A percentile compares a stretch with the other conserved stretches of the same genome.
phyloP scores from a whole-genome alignment of 2,113 vertebrate species.

The Sturnira hondurensis region DNA sequence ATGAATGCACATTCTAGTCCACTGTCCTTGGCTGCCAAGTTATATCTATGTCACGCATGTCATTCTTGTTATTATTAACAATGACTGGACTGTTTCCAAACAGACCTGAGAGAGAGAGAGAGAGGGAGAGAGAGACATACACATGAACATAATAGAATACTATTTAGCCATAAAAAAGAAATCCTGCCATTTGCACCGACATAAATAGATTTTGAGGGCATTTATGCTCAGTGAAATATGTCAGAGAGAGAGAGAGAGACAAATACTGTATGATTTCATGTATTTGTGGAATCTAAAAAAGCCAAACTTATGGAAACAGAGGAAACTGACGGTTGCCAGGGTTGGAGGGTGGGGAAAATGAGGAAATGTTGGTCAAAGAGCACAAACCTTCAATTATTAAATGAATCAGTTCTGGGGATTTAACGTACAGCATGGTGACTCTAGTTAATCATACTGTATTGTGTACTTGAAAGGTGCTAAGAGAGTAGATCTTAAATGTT shows the following conservation, averaged over 20 bases:
- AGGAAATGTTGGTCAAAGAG: background rate
- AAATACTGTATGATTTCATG: background rate
- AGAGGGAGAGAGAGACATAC: no score
- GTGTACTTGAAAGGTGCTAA: background rate
- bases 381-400: background rate
- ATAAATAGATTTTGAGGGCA: background rate
- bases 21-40: no score
- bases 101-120: no score
- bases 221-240: background rate
- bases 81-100: no score
- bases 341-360: background rate
- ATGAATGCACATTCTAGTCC: no score
- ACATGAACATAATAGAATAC: background rate
- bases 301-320: background rate
- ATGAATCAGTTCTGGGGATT: background rate
- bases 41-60: no score
- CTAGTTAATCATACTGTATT: background rate
- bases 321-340: background rate
- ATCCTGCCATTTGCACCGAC: background rate
- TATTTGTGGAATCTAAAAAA: background rate
- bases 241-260: background rate
- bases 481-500: background rate
- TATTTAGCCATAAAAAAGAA: background rate
- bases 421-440: background rate
- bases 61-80: no score